Evolutionary conservation across 2,113 vertebrate genomes (phyloP).

Genomic region (Bucco capensis): DNA sequence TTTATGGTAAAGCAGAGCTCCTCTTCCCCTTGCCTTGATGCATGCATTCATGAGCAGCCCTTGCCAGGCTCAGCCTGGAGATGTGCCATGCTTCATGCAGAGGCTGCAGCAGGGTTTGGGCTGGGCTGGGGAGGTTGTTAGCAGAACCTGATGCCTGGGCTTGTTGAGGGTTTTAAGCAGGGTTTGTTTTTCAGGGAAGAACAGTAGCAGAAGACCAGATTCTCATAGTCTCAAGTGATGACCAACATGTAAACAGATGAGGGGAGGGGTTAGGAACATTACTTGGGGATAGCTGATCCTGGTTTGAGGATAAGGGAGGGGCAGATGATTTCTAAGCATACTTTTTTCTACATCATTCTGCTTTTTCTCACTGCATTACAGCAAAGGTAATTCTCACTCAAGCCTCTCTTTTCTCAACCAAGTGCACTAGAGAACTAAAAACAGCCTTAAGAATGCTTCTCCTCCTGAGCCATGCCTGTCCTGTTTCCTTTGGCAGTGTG

Average conservation of each 20-base stretch:
- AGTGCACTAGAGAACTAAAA: not conserved
- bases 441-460: not conserved
- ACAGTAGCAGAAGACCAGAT: not conserved
- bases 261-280: not conserved
- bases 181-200: not conserved
- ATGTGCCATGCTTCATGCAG: rapidly evolving
- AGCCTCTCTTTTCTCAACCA: not conserved
- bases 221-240: not conserved
- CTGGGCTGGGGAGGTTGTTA: not conserved
- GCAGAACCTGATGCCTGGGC: not conserved
- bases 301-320: not conserved
- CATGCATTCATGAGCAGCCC: not conserved
- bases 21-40: not conserved
- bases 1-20: slow-evolving; percentile 85
- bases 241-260: rapidly evolving
- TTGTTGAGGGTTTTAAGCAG: not conserved
- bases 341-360: not conserved
- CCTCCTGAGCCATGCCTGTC: not conserved
- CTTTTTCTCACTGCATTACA: not conserved
- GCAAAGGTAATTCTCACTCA: not conserved
- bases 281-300: not conserved
- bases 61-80: not conserved
- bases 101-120: not conserved
- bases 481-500: slow-evolving; percentile 78
- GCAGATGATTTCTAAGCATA: not conserved